These are phyloP conservation scores for Sycophila sp. DNA, from an alignment of 1,140 invertebrate species.

Conservation along the genomic window DNA sequence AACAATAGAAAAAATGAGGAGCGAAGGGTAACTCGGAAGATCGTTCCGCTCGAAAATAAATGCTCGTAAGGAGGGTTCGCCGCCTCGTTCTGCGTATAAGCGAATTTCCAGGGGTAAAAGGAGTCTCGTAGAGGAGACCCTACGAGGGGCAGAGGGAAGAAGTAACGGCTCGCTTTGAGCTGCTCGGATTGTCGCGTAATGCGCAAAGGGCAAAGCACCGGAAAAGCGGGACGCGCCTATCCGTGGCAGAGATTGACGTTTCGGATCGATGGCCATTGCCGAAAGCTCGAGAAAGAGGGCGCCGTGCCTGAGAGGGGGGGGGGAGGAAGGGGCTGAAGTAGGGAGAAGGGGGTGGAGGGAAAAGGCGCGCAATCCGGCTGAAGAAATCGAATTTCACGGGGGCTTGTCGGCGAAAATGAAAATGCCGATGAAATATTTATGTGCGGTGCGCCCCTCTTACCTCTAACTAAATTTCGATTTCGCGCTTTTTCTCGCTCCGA, in stretches of 20 bases:
- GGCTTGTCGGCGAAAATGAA: slow-evolving; percentile 22
- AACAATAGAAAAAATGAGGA: neutral
- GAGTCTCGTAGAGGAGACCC: too few relatives aligned
- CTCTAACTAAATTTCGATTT: slow-evolving; percentile 26
- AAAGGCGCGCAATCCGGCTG: slow-evolving; percentile 9
- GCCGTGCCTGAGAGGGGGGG: too few relatives aligned
- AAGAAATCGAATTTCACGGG: slow-evolving; percentile 28
- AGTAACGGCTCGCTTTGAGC: neutral
- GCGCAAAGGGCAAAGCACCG: slow-evolving; percentile 11
- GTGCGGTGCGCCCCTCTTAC: neutral
- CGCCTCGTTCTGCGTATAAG: too few relatives aligned
- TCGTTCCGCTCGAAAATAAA: neutral
- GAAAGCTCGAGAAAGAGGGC: neutral
- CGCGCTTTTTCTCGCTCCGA: neutral
- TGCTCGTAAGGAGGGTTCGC: neutral
- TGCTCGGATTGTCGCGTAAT: slow-evolving; percentile 17
- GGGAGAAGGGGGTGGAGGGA: neutral
- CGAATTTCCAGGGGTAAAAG: neutral
- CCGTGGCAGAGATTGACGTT: slow-evolving; percentile 22
- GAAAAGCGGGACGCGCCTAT: slow-evolving; percentile 22
- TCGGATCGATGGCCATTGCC: neutral
- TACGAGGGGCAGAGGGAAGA: neutral
- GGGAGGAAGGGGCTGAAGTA: neutral
- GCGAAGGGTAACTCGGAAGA: neutral
- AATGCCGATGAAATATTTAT: slow-evolving; percentile 33